Evolutionary conservation across 2,797 vertebrate genomes (phyloP), one percentile per base, ranked within the genome.

Genomic region (Neosilurus hyrtlii): DNA sequence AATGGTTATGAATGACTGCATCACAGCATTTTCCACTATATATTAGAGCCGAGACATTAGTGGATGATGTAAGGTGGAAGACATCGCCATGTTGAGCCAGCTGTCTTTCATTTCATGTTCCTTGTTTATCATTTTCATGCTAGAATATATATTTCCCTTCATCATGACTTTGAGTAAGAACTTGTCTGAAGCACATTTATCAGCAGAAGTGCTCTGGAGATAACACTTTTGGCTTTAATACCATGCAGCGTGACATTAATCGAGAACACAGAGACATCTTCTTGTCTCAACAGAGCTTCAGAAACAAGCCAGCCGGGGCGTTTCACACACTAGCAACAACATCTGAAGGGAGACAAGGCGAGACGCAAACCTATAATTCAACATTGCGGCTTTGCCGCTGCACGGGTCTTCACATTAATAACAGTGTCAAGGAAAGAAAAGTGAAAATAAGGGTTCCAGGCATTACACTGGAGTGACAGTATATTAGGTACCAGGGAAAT

Each of bases 1-100:
- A 84, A 63, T 51, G 51, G 43, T 68, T 85, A 73, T 75, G 22
- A 81, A 77, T 26, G 43, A 77, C 37, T 11, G 26, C 43, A 62
- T 61, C 8, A 4, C n/a, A 75, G 24, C 63, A 66, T 57, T 49
- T 76, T 75, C 18, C 30, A 61, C 71, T 67, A 61, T 71, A 81
- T 52, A 61, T 76, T 61, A 30, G 37, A 81, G 73, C 63, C 80
- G 67, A 86, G 73, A 12, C 26, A 20, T 68, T 65, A 54, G 2
- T 37, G 76, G 73, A 85, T 86, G 83, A 86, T 84, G 80, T 73
- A 86, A 85, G 54, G 67, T 16, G 51, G 65, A 85, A 82, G 82
- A 83, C 83, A 85, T 62, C 57, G 16, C 22, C 8, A 56, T 67
- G 57, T 61, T 16, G 3, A 63, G 61, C 63, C 49, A 65, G 78